Base-by-base conservation (phyloP, 2,888 invertebrate genomes). In the Maniola hyperantus region DNA sequence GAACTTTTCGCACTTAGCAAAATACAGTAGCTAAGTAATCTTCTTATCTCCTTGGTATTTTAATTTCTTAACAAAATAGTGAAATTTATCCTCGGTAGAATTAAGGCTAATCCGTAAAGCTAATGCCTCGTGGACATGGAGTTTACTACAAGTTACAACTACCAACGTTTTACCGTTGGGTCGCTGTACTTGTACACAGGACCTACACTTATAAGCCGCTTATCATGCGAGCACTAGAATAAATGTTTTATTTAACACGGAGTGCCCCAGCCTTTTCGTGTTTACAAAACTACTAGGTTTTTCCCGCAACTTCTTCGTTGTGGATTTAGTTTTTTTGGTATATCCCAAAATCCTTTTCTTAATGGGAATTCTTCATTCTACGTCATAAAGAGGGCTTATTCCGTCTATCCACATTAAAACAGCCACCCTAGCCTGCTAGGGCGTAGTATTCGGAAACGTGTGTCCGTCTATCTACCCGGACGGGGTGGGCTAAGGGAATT, bases 91-190 rank as follows among this genome's bases (percentile, higher is more conserved):
- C 7, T 10, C n/a, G 13, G 42, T 57, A 20, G 5, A 39, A 34
- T 57, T 39, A 39, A 57, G 42, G 57, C 20, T 57, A 57, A 57
- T 20, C 57, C 20, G 18, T 55, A 20, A 20, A 53, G 53, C 18
- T 39, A 55, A 18, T 39, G 18, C 11, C 18, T 60, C 15, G 36
- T 60, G 46, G 46, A 33, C 13, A 20, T 36, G 7, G 13, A 10
- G 42, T 60, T 50, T 50, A 34, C 36, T 48, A 60, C 48, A 34
- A 34, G n/a, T 60, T 48, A 60, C 48, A 34, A 34, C 33, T 60
- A 59, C 7, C 48, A 36, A 13, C 50, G 60, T 36, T 50, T 50
- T 60, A 36, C 18, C 20, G 71, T 18, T 20, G 18, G 18, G 5
- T 20, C 18, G 13, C 39, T 42, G 2, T 39, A 39, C 36, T 57